phyloP scores from a whole-genome alignment of 2,113 vertebrate species.

The Telmatochromis sp. region DNA sequence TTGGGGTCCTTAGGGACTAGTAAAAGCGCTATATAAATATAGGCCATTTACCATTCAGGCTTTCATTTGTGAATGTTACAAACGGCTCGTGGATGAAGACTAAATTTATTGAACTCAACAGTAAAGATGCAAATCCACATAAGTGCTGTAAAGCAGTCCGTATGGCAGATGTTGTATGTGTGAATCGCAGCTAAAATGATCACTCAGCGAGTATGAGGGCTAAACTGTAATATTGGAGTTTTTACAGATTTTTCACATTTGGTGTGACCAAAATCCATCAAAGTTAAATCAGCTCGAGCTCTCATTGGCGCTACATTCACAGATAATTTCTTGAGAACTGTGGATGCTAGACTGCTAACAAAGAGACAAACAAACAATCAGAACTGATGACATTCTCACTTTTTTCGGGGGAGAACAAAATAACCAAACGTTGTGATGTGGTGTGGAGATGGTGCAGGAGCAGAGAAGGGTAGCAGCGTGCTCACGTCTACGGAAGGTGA shows the following conservation, averaged over 20 bases:
- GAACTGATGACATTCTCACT: background rate
- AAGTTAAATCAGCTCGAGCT: background rate
- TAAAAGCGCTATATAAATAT: rapidly evolving
- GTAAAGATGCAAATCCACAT: background rate
- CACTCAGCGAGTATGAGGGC: background rate
- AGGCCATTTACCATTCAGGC: background rate
- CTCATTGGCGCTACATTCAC: background rate
- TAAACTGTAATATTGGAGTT: background rate
- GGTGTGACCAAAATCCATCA: background rate
- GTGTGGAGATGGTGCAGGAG: background rate
- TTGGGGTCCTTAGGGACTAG: background rate
- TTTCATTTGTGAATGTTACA: background rate
- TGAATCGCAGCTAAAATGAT: background rate
- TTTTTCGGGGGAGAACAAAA: background rate
- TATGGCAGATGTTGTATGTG: background rate
- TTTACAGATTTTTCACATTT: background rate
- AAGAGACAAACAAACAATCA: background rate
- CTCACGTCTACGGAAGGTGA: background rate
- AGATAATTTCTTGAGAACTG: background rate
- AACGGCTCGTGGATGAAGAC: background rate
- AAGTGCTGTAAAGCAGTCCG: background rate
- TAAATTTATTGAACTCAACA: background rate
- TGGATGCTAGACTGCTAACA: background rate
- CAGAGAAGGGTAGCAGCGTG: background rate
- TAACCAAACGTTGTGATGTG: background rate